A percentile compares a stretch with the other conserved stretches of the same genome.
phyloP scores from a whole-genome alignment of 2,888 invertebrate genomes.

The Caenorhabditis drosophilae region DNA sequence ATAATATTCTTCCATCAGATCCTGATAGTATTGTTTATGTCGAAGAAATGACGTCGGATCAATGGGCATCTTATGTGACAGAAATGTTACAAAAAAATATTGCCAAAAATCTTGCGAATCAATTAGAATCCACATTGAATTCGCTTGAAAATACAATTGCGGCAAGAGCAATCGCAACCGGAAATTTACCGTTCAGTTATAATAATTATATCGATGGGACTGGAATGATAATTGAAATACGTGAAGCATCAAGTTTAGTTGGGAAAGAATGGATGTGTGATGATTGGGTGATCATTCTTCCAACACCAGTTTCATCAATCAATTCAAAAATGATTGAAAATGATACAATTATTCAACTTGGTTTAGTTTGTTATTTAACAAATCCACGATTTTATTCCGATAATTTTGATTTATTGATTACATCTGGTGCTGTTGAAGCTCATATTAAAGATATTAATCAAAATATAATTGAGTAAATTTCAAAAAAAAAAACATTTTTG shows the following conservation, averaged over 20 bases:
- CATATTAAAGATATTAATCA: conserved; percentile 44
- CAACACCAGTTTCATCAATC: conserved; percentile 12
- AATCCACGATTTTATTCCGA: conserved; percentile 54
- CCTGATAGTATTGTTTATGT: conserved; percentile 53
- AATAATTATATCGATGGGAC: conserved; percentile 30
- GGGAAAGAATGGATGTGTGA: conserved; percentile 30
- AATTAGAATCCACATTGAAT: conserved; percentile 37
- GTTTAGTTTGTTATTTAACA: conserved; percentile 31
- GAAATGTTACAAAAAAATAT: conserved; percentile 45
- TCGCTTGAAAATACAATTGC: conserved; percentile 43
- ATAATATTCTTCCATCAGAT: conserved; percentile 49
- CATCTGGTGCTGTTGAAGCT: conserved; percentile 48
- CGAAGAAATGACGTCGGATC: conserved; percentile 52
- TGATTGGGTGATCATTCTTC: conserved; percentile 42
- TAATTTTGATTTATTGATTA: conserved; percentile 47
- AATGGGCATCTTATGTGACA: conserved; percentile 58
- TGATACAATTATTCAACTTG: conserved; percentile 17
- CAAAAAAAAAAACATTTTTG: neutral
- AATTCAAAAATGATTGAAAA: conserved; percentile 15
- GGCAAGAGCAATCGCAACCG: conserved; percentile 30
- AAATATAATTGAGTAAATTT: conserved; percentile 23
- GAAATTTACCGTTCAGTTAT: conserved; percentile 33
- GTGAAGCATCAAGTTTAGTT: conserved; percentile 34
- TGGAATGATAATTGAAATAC: conserved; percentile 38
- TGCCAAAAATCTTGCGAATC: conserved; percentile 38